Evolutionary conservation across 2,797 vertebrate genomes (phyloP).

Genomic region (Malurus splendens): DNA sequence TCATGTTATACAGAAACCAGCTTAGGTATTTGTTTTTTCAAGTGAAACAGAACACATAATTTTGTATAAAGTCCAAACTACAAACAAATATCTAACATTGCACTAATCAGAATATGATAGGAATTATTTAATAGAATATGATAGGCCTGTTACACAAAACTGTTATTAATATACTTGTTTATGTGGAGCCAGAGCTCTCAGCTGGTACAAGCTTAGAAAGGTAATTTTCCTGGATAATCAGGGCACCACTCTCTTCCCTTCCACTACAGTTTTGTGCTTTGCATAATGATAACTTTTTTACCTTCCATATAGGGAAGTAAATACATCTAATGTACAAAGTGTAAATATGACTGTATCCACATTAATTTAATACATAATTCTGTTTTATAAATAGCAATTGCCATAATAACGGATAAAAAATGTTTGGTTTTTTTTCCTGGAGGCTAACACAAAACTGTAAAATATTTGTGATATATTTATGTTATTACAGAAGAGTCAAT

Average conservation of each 20-base stretch:
- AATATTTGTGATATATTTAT: neutral
- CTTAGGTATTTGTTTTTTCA: neutral
- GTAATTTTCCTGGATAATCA: neutral
- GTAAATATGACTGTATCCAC: neutral
- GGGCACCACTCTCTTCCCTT: neutral
- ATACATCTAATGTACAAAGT: neutral
- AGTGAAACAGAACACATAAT: neutral
- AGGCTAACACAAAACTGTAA: neutral
- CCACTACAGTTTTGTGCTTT: neutral
- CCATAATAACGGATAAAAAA: neutral
- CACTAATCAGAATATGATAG: neutral
- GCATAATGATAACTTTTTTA: neutral
- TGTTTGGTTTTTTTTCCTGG: neutral
- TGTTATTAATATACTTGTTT: neutral
- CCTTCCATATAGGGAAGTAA: neutral
- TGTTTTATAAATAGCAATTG: neutral
- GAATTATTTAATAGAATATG: neutral
- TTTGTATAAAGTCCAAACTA: neutral
- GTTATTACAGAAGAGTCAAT: neutral
- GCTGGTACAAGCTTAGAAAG: neutral
- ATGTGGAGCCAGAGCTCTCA: neutral
- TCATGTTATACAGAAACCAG: neutral
- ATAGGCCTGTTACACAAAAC: neutral
- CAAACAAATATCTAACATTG: neutral
- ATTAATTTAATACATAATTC: neutral